phyloP scores from a whole-genome alignment of 2,888 invertebrate species.

The Tenthredo scrophulariae region DNA sequence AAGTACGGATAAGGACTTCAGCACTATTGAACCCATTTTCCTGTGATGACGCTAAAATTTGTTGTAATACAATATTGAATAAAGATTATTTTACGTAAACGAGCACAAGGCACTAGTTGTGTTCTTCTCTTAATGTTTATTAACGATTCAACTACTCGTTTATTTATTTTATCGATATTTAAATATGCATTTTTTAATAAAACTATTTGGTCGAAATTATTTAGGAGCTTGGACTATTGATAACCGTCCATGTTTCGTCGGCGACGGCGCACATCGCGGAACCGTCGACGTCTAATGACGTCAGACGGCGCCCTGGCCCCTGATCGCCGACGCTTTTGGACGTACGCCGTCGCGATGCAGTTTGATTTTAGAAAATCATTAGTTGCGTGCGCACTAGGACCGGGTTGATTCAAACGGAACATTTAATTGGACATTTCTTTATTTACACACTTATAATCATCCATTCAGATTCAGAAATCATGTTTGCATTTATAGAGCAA shows the following conservation, averaged over 20 bases:
- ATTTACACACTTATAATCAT: background rate
- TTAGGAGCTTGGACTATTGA: slow-evolving; percentile 61
- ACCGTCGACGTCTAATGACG: slow-evolving; percentile 60
- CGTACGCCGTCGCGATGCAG: slow-evolving; percentile 45
- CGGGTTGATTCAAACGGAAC: slow-evolving; percentile 24
- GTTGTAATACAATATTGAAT: slow-evolving; percentile 30
- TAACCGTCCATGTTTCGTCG: slow-evolving; percentile 67
- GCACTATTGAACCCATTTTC: slow-evolving; percentile 87
- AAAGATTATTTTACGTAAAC: slow-evolving; percentile 25
- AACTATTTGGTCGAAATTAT: slow-evolving; percentile 56
- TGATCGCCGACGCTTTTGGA: slow-evolving; percentile 54
- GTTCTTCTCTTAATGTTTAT: slow-evolving; percentile 2
- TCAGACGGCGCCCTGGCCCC: slow-evolving; percentile 54
- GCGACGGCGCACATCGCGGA: slow-evolving; percentile 59
- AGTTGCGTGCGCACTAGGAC: slow-evolving; percentile 42
- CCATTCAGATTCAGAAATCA: background rate
- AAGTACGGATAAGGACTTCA: slow-evolving; percentile 94
- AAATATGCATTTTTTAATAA: slow-evolving; percentile 47
- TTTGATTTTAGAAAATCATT: slow-evolving; percentile 48
- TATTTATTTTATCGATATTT: slow-evolving; percentile 54
- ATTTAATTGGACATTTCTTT: slow-evolving; percentile 19
- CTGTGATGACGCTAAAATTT: slow-evolving; percentile 35
- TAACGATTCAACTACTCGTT: slow-evolving; percentile 45
- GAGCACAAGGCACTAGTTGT: slow-evolving; percentile 51
- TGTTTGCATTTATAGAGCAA: slow-evolving; percentile 6